Base-by-base conservation (phyloP, 2,888 invertebrate genomes). In the Geotrupes spiniger region DNA sequence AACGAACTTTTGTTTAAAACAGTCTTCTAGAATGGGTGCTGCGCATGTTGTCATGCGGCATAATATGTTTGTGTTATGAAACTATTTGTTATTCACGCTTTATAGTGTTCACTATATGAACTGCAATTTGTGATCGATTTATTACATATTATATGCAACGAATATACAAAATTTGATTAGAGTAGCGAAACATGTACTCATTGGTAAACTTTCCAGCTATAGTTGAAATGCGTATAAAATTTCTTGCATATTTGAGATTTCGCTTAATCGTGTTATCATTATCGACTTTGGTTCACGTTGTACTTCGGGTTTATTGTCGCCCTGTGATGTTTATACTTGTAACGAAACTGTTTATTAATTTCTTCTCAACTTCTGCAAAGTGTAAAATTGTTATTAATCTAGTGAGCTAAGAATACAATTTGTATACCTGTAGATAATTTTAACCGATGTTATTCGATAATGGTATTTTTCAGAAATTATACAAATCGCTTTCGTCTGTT, bases 91-190 rank as follows among this genome's bases (percentile, higher is more conserved):
- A 61, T 59, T 69, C 69, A 70, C 66, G 72, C 72, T 72, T 70
- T 70, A 72, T 73, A 73, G 73, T 72, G 71, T 73, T 73, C 71
- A 70, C 70, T 71, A 71, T 71, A 70, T 70, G 71, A 72, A 73
- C 72, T 70, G 71, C 72, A 69, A 72, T 70, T n/a, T 73, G 73
- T 73, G 73, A 73, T 73, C 68, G 62, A 72, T 58, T 59, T 62
- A 58, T 59, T 54, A 56, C 53, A 49, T 43, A 53, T 47, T 51
- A 43, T 48, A 46, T 51, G 50, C 50, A 51, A 51, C 50, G 50
- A 51, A 54, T 60, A 55, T 60, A 60, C 60, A 56, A 55, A 42
- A 55, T 51, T 54, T 48, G 41, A 49, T 45, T 55, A 57, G 55
- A 46, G 31, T 53, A 55, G 52, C 49, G 31, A 39, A 49, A 46